Evolutionary conservation across 2,888 invertebrate genomes (phyloP), one percentile per base, ranked within the genome.

Genomic region (Dromius quadrimaculatus): DNA sequence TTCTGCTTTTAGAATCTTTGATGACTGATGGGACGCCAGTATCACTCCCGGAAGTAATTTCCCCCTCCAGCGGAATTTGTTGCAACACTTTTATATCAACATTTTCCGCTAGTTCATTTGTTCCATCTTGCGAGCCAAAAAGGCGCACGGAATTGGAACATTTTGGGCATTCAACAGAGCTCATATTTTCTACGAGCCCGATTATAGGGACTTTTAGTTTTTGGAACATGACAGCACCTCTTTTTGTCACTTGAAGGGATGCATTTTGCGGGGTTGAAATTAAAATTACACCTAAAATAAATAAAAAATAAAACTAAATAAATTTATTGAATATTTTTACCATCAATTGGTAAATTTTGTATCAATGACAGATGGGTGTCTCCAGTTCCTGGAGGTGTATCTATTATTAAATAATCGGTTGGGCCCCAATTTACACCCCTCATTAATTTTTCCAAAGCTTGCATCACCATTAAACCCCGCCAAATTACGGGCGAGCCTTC

Each of bases 391-490:
- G 98, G 98, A 1, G 98, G 98, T 76, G 97, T 97, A 83, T 98
- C 98, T 0, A 98, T 87, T 11, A 98, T 85, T 69, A 98, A 87
- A 79, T 92, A 91, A 84, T 98, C 96, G 62, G 95, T 84, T 0
- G 91, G 89, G 1, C 89, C 91, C 98, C 98, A 98, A 32, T 88
- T 87, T n/a, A 96, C 94, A 75, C 94, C 92, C 73, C 92, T 85
- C 23, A 97, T 85, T 20, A 98, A 83, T 75, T 92, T 89, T 75
- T 97, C 92, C 69, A 98, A 81, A 0, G 97, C 97, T 73, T 93
- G 94, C 97, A 97, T 98, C 62, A 98, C 97, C 91, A 98, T 93
- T 15, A 97, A 87, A 0, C 98, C 98, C 73, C 98, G 87, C 98
- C 98, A 98, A 23, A 98, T 91, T 6, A 97, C 90, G 0, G 98